These are phyloP conservation scores for Saxicola maurus DNA, from an alignment of 2,797 vertebrate genomes.

Conservation along the genomic window DNA sequence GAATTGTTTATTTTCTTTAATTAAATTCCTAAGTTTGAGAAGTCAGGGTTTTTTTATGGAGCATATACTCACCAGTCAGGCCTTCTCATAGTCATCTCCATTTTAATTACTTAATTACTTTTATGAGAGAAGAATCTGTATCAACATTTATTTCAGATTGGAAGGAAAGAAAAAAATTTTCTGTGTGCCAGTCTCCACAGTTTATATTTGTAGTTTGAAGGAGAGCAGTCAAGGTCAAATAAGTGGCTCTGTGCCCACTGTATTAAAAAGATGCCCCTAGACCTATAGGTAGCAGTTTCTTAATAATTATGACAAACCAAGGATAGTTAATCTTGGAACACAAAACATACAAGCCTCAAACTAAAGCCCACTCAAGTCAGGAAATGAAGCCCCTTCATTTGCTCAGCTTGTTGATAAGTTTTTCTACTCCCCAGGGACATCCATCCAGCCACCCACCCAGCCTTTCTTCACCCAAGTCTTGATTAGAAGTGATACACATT, in stretches of 20 bases:
- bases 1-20: conserved; percentile 22
- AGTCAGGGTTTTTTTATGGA: neutral
- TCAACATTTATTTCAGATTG: neutral
- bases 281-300: conserved; percentile 23
- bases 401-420: neutral
- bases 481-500: neutral
- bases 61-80: neutral
- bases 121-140: neutral
- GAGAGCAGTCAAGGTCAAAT: conserved; percentile 40
- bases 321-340: conserved; percentile 3
- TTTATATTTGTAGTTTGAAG: conserved; percentile 28
- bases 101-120: conserved; percentile 50
- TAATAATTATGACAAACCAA: conserved; percentile 41
- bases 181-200: neutral
- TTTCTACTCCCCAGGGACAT: neutral
- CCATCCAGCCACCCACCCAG: neutral
- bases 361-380: neutral
- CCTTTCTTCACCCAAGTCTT: neutral
- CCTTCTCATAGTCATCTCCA: neutral
- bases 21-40: conserved; percentile 31
- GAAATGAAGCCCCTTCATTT: conserved; percentile 1
- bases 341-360: conserved; percentile 32
- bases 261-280: conserved; percentile 41
- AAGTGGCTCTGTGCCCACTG: neutral
- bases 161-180: neutral